phyloP scores from a whole-genome alignment of 2,888 invertebrate species.

The Callyntrura sp. region DNA sequence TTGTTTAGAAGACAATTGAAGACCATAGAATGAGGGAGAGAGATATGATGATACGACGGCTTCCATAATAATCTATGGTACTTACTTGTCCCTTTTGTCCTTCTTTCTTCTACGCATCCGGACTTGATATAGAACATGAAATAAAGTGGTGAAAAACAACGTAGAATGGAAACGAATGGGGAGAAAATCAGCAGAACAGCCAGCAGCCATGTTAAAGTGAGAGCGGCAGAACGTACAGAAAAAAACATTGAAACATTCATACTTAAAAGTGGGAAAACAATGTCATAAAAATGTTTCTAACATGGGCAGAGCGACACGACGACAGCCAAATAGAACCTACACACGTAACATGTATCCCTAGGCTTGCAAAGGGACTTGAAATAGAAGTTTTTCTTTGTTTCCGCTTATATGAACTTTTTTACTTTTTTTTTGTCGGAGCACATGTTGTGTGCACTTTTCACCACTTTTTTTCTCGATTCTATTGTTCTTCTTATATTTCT shows the following conservation, averaged over 20 bases:
- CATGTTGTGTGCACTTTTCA: background rate
- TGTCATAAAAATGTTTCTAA: conserved; percentile 32
- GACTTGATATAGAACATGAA: conserved; percentile 87
- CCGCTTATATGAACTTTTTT: too few relatives aligned
- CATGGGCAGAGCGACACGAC: conserved; percentile 5
- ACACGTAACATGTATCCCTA: background rate
- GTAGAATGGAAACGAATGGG: conserved; percentile 43
- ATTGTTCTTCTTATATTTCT: background rate
- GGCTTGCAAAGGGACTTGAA: too few relatives aligned
- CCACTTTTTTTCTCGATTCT: background rate
- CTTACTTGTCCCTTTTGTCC: conserved; percentile 57
- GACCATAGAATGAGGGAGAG: conserved; percentile 59
- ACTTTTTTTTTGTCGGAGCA: too few relatives aligned
- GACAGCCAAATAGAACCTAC: background rate
- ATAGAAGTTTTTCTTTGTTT: too few relatives aligned
- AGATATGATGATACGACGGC: conserved; percentile 72
- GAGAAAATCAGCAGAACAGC: conserved; percentile 17
- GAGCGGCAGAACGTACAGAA: background rate
- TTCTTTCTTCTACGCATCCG: conserved; percentile 88
- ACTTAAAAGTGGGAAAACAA: conserved; percentile 12
- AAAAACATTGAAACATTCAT: background rate
- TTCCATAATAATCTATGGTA: conserved; percentile 57
- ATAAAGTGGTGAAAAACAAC: background rate
- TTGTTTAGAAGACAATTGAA: conserved; percentile 73
- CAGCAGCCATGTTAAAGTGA: background rate